Evolutionary conservation across 1,140 invertebrate species (phyloP).

Genomic region (Pararge aegeria): DNA sequence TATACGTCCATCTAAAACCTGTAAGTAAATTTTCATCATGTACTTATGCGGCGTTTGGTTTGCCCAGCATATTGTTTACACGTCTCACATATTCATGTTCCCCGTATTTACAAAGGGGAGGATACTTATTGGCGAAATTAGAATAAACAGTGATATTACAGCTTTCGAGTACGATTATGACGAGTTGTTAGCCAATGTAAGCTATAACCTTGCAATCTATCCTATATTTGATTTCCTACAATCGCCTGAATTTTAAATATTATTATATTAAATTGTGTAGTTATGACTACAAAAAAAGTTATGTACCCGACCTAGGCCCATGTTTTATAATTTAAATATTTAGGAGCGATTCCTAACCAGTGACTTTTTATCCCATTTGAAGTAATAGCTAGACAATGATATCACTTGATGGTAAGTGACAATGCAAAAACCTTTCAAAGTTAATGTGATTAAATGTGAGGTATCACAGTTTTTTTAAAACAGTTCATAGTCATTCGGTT

Average conservation of each 20-base stretch:
- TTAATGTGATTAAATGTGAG: no score
- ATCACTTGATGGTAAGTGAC: no score
- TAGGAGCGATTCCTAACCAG: no score
- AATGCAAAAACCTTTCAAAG: no score
- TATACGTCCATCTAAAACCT: conserved; percentile 35
- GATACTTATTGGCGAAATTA: conserved; percentile 39
- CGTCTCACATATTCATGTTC: conserved; percentile 57
- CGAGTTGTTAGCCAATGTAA: neutral
- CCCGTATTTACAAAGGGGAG: conserved; percentile 72
- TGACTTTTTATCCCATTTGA: no score
- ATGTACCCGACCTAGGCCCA: no score
- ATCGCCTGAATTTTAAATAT: neutral
- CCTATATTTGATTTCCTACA: neutral
- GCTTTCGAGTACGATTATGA: neutral
- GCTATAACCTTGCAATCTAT: neutral
- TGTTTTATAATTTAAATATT: no score
- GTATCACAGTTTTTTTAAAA: no score
- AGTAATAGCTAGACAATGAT: no score
- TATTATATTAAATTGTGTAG: no score
- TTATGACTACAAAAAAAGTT: no score
- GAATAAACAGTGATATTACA: conserved; percentile 6
- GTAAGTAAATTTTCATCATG: conserved; percentile 47
- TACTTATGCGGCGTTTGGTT: conserved; percentile 11
- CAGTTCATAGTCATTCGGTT: no score
- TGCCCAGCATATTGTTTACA: conserved; percentile 64